phyloP scores from a whole-genome alignment of 2,113 vertebrate genomes.

The Fukomys damarensis region DNA sequence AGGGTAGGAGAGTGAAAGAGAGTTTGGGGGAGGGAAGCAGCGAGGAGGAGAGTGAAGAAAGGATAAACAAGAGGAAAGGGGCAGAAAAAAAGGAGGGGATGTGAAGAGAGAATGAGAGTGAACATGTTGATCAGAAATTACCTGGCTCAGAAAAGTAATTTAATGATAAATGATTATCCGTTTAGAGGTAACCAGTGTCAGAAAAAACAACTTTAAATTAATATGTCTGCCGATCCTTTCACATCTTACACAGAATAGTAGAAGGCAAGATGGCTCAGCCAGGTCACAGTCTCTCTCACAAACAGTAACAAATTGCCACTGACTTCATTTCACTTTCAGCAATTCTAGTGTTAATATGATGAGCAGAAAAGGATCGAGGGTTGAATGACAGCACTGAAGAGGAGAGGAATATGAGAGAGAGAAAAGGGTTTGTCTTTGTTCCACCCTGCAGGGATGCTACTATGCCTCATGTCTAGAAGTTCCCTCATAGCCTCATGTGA shows the following conservation, averaged over 20 bases:
- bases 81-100: background rate
- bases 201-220: conserved; percentile 83
- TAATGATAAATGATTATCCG: conserved; percentile 85
- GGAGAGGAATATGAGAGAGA: background rate
- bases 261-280: conserved; percentile 55
- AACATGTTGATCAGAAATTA: conserved; percentile 86
- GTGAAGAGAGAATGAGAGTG: conserved; percentile 23
- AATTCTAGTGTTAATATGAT: conserved; percentile 58
- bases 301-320: conserved; percentile 69
- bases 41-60: background rate
- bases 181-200: conserved; percentile 83
- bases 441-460: background rate
- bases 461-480: background rate
- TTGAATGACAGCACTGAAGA: background rate
- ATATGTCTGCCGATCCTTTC: conserved; percentile 84
- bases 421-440: background rate
- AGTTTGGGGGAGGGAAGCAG: too few relatives aligned
- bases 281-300: conserved; percentile 66
- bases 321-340: conserved; percentile 77
- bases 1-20: background rate
- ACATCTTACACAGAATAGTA: conserved; percentile 73
- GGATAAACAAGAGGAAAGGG: too few relatives aligned
- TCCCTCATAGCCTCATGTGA: background rate
- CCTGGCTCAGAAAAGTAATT: conserved; percentile 86
- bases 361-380: background rate